Evolutionary conservation across 2,888 invertebrate species (phyloP).

Genomic region (Drosophila rubida): DNA sequence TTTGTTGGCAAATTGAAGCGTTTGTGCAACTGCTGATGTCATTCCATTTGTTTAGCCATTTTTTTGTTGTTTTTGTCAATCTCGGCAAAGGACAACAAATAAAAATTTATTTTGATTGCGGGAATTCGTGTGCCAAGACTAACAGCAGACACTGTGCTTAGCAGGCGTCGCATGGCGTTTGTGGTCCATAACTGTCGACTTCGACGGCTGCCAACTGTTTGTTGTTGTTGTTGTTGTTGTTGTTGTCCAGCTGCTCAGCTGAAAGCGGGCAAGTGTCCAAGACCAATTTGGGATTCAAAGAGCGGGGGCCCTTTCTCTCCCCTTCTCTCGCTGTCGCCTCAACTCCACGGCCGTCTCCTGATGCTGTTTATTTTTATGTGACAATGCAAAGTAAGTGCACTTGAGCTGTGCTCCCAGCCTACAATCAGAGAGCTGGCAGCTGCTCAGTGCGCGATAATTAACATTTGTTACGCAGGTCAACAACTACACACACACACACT

Average conservation of each 20-base stretch:
- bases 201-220: slow-evolving; percentile 29
- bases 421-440: slow-evolving; percentile 57
- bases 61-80: slow-evolving; percentile 44
- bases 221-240: too few species aligned
- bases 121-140: slow-evolving; percentile 48
- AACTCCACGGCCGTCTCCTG: slow-evolving; percentile 25
- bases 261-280: slow-evolving; percentile 67
- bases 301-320: slow-evolving; percentile 49
- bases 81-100: slow-evolving; percentile 46
- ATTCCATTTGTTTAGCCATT: slow-evolving; percentile 42
- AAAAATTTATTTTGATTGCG: slow-evolving; percentile 74
- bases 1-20: slow-evolving; percentile 16
- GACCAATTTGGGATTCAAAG: slow-evolving; percentile 4
- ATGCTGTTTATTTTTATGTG: slow-evolving; percentile 71
- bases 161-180: slow-evolving; percentile 40
- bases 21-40: slow-evolving; percentile 6
- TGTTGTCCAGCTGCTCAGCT: slow-evolving; percentile 22
- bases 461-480: slow-evolving; percentile 65
- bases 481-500: slow-evolving; percentile 28
- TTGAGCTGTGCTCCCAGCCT: slow-evolving; percentile 59
- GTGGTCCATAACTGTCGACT: slow-evolving; percentile 66
- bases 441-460: slow-evolving; percentile 59
- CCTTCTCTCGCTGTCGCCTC: slow-evolving; percentile 21
- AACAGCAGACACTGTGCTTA: slow-evolving; percentile 12
- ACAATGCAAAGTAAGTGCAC: slow-evolving; percentile 78